Percentiles rank a stretch among this genome's conserved stretches.
Conservation (phyloP, 1,140 invertebrate genomes). For the Brachionus rubens region DNA sequence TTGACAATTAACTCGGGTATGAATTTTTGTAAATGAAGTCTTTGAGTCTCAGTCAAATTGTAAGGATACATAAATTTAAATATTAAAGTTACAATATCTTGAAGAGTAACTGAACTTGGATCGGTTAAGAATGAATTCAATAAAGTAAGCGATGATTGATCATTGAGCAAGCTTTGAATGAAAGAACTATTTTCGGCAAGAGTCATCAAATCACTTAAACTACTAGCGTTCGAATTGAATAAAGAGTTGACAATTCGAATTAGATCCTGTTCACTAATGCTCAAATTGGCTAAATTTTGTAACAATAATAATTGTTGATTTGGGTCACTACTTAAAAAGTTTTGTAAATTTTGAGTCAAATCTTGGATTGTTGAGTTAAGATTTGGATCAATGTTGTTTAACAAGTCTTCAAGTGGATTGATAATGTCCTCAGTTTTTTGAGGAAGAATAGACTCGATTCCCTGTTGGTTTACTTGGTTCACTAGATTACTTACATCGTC, state of each 20-base stretch:
- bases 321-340: background rate
- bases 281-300: background rate
- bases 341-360: background rate
- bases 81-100: background rate
- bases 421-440: too few species aligned
- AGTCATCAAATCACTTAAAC: too few species aligned
- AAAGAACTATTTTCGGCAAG: too few species aligned
- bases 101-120: background rate
- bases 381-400: background rate
- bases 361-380: too few species aligned
- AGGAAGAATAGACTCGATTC: too few species aligned
- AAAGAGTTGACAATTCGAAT: background rate
- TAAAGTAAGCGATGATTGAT: too few species aligned
- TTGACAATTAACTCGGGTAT: conserved; percentile 1
- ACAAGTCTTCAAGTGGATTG: too few species aligned
- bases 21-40: background rate
- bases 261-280: background rate
- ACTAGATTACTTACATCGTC: background rate
- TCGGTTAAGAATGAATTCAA: background rate
- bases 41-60: background rate
- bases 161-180: background rate
- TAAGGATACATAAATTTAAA: too few species aligned
- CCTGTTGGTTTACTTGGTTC: background rate
- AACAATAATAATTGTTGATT: background rate
- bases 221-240: background rate